phyloP scores from a whole-genome alignment of 2,797 vertebrate genomes.

The Glyptemys insculpta region DNA sequence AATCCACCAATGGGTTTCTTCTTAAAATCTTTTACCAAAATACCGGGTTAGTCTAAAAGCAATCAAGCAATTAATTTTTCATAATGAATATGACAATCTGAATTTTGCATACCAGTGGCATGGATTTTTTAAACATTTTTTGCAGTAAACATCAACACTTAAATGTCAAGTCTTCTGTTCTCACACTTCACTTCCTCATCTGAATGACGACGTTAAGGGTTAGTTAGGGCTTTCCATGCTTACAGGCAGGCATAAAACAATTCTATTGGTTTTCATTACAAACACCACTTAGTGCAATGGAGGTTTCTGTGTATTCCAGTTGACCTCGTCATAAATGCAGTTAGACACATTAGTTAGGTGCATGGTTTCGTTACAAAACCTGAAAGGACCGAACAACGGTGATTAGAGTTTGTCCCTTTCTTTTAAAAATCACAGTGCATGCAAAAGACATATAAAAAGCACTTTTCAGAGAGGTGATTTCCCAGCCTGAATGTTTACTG shows the following conservation, averaged over 20 bases:
- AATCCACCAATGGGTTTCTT: background rate
- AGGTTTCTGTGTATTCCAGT: background rate
- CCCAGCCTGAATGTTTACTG: background rate
- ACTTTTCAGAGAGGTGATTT: background rate
- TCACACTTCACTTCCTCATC: background rate
- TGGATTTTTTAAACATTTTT: rapidly evolving
- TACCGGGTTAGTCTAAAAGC: conserved; percentile 30
- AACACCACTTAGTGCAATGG: background rate
- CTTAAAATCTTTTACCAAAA: conserved; percentile 1
- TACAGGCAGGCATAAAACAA: background rate
- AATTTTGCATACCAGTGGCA: conserved; percentile 46
- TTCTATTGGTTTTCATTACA: background rate
- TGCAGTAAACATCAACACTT: background rate
- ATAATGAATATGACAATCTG: background rate
- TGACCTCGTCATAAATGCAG: background rate
- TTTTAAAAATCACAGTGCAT: background rate
- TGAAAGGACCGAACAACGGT: background rate
- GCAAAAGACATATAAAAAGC: conserved; percentile 31
- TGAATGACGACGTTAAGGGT: background rate
- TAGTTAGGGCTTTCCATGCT: background rate
- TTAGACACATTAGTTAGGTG: background rate
- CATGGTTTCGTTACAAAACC: background rate
- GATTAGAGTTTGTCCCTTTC: background rate
- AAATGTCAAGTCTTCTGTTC: background rate
- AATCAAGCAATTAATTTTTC: conserved; percentile 3